phyloP scores from a whole-genome alignment of 2,113 vertebrate genomes.

The Passer domesticus region DNA sequence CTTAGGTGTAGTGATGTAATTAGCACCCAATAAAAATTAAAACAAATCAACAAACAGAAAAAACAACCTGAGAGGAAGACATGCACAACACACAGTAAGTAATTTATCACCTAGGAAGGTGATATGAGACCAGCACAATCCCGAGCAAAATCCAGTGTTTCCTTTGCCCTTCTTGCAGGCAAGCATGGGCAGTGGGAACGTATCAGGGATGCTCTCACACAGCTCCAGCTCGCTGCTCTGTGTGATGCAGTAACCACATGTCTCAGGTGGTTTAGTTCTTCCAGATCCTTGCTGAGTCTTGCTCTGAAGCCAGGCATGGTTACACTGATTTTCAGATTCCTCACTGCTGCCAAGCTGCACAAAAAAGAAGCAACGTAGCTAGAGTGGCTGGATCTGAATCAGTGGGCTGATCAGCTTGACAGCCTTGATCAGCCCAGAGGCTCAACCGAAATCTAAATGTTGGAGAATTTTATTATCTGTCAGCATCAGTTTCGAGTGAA shows the following conservation, averaged over 20 bases:
- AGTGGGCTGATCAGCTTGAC: not conserved
- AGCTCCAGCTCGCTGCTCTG: not conserved
- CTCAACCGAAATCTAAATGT: not conserved
- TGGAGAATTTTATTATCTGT: not conserved
- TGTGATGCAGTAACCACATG: rapidly evolving
- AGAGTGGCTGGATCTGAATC: not conserved
- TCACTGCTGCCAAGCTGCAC: not conserved
- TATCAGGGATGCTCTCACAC: not conserved
- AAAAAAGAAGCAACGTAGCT: not conserved
- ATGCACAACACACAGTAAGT: not conserved
- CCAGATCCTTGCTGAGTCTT: not conserved
- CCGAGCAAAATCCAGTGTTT: not conserved
- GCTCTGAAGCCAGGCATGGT: not conserved
- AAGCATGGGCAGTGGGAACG: not conserved
- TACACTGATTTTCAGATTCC: not conserved
- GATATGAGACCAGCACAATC: not conserved
- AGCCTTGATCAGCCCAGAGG: not conserved
- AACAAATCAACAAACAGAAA: not conserved
- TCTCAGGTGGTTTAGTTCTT: not conserved
- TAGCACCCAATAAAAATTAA: not conserved
- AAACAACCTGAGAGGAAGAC: not conserved
- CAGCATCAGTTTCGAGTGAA: not conserved
- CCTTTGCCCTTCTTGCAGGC: not conserved
- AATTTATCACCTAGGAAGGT: not conserved
- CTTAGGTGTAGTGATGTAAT: not conserved